Evolutionary conservation across 1,140 invertebrate genomes (phyloP).

Genomic region (Plectrocnemia conspersa): DNA sequence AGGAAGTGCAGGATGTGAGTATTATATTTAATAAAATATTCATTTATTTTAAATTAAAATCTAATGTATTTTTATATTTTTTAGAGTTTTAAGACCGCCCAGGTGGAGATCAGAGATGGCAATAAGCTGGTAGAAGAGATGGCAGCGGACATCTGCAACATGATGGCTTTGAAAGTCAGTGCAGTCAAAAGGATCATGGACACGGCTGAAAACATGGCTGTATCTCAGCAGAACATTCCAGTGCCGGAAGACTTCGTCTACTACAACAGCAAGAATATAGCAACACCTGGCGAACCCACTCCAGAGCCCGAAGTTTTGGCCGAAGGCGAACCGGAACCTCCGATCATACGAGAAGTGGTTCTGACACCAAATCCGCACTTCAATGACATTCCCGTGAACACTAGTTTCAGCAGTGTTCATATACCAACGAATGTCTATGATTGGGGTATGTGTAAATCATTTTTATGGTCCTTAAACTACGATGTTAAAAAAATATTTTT

Average conservation of each 20-base stretch:
- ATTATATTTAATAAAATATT: not conserved
- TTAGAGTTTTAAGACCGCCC: constrained; percentile 69
- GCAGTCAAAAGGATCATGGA: constrained; percentile 80
- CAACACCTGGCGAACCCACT: constrained; percentile 46
- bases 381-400: constrained; percentile 74
- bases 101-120: constrained; percentile 65
- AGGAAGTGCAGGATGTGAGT: constrained; percentile 62
- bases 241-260: constrained; percentile 63
- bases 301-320: constrained; percentile 50
- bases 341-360: constrained; percentile 51
- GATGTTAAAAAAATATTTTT: not conserved
- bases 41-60: not conserved
- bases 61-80: constrained; percentile 34
- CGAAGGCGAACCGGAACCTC: constrained; percentile 51
- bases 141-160: constrained; percentile 70
- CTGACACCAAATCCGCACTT: constrained; percentile 72
- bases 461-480: not conserved
- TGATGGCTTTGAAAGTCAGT: constrained; percentile 80
- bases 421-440: constrained; percentile 95
- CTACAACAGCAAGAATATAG: constrained; percentile 70
- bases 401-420: constrained; percentile 82
- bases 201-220: constrained; percentile 69
- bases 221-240: constrained; percentile 53
- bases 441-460: constrained; percentile 60
- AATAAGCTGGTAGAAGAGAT: constrained; percentile 68